Conservation (phyloP, 1,140 invertebrate species). For the Panulirus ornatus region DNA sequence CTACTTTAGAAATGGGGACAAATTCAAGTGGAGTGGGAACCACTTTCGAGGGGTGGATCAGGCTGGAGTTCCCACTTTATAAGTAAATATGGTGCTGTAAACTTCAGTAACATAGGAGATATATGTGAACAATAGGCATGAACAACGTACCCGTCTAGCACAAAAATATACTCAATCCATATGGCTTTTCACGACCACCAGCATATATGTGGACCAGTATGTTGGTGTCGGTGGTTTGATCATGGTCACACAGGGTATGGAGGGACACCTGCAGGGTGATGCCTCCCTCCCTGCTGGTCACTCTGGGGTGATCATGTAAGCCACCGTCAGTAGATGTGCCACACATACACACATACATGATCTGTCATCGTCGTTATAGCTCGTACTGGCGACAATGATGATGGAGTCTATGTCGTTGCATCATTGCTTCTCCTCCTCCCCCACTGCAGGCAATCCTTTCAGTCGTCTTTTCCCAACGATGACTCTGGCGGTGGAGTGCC, state of each 20-base stretch:
- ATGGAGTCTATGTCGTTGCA: neutral
- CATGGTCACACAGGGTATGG: neutral
- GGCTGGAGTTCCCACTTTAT: no score
- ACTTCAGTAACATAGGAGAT: no score
- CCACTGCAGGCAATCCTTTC: neutral
- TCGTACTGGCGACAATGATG: neutral
- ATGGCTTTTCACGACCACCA: no score
- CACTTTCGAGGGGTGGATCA: no score
- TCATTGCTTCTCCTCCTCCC: neutral
- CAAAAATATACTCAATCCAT: no score
- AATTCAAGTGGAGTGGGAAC: no score
- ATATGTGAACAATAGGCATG: no score
- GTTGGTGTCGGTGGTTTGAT: no score
- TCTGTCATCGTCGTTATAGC: neutral
- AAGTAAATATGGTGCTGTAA: no score
- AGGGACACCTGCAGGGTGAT: neutral
- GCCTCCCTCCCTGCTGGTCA: neutral
- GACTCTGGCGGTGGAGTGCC: neutral
- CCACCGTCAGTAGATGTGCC: neutral
- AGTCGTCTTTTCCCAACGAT: conserved; percentile 20
- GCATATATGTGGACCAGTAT: no score
- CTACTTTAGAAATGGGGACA: no score
- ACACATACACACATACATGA: neutral
- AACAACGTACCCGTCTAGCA: no score
- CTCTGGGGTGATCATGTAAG: neutral